These are phyloP conservation scores for Araneus ventricosus DNA, from an alignment of 1,140 invertebrate genomes.

Conservation along the genomic window DNA sequence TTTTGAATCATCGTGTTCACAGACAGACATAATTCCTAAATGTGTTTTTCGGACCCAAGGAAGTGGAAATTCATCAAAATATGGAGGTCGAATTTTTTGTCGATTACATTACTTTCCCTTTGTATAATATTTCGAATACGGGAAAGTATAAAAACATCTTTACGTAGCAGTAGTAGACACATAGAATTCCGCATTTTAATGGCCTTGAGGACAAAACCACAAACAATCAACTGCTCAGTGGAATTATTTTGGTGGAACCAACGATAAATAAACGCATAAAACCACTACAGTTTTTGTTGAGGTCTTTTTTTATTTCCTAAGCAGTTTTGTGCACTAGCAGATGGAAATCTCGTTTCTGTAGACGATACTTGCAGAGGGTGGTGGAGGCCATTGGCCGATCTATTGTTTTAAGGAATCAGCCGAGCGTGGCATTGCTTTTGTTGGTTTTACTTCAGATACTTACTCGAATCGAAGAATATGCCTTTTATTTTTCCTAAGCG, in stretches of 20 bases:
- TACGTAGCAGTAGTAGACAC: too few relatives aligned
- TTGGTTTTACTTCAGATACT: slow-evolving; percentile 33
- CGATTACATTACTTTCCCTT: too few relatives aligned
- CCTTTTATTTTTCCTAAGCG: background rate
- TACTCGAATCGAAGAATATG: background rate
- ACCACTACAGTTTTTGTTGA: background rate
- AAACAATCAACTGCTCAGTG: background rate
- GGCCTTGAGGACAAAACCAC: background rate
- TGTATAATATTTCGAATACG: too few relatives aligned
- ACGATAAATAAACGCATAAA: background rate
- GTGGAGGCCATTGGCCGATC: slow-evolving; percentile 39
- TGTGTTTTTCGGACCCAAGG: too few relatives aligned
- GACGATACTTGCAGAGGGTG: background rate
- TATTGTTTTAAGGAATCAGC: slow-evolving; percentile 55
- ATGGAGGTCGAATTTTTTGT: too few relatives aligned
- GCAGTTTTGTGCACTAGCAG: background rate
- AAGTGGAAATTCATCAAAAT: too few relatives aligned
- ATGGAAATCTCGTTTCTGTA: background rate
- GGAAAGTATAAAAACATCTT: too few relatives aligned
- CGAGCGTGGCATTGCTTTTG: slow-evolving; percentile 5
- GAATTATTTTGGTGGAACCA: background rate
- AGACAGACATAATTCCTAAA: too few relatives aligned
- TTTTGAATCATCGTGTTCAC: too few relatives aligned
- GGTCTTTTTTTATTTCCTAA: background rate
- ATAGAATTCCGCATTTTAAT: too few relatives aligned